phyloP scores from a whole-genome alignment of 1,140 invertebrate species.

The Zaprionus ghesquierei region DNA sequence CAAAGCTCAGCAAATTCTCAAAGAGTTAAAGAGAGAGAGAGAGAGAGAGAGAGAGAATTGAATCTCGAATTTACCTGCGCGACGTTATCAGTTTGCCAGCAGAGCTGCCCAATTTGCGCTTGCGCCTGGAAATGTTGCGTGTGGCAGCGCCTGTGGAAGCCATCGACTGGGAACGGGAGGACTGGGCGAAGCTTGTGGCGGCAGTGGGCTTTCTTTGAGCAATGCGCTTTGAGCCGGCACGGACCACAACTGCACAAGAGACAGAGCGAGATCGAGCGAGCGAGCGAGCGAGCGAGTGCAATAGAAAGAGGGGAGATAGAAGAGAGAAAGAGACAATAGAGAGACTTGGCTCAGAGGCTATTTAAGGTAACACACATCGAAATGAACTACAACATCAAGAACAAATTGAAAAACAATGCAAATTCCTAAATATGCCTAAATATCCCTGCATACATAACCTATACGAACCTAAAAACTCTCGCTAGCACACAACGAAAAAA shows the following conservation, averaged over 20 bases:
- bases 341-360: slow-evolving; percentile 32
- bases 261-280: slow-evolving; percentile 7
- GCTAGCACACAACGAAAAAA: slow-evolving; percentile 24
- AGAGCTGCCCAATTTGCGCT: slow-evolving; percentile 43
- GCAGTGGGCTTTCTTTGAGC: slow-evolving; percentile 50
- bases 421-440: not conserved
- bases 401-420: not conserved
- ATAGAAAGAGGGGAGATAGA: slow-evolving; percentile 11
- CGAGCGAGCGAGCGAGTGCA: not conserved
- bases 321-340: slow-evolving; percentile 18
- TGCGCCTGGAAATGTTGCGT: slow-evolving; percentile 55
- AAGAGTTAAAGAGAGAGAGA: not conserved
- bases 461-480: not conserved
- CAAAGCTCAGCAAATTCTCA: not conserved
- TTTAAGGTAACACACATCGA: slow-evolving; percentile 7
- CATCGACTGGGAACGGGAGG: slow-evolving; percentile 11
- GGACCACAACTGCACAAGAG: slow-evolving; percentile 51
- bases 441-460: not conserved
- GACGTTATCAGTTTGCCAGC: slow-evolving; percentile 23
- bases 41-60: slow-evolving; percentile 1
- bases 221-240: slow-evolving; percentile 45
- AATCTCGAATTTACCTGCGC: slow-evolving; percentile 63
- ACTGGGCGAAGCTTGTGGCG: slow-evolving; percentile 16
- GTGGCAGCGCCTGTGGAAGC: slow-evolving; percentile 18
- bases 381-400: slow-evolving; percentile 25